These are phyloP conservation scores for Phrynocephalus vlangalii DNA, from an alignment of 2,797 vertebrate species.

Conservation along the genomic window DNA sequence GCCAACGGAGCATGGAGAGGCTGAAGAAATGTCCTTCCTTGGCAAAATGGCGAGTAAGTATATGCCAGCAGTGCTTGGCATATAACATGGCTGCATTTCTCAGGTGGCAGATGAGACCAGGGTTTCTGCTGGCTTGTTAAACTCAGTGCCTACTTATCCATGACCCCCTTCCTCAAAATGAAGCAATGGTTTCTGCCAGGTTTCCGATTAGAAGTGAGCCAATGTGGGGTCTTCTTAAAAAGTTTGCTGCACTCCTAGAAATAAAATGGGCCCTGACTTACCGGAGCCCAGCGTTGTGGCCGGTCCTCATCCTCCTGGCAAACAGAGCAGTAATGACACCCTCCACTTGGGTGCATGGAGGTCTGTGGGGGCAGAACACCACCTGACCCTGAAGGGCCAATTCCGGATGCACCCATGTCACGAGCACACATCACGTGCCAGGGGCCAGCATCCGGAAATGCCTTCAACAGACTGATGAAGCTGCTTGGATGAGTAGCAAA, in stretches of 20 bases:
- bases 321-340: too few relatives aligned
- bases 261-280: too few relatives aligned
- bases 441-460: too few relatives aligned
- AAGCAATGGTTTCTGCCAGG: neutral
- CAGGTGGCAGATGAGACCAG: neutral
- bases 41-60: neutral
- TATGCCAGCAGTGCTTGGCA: neutral
- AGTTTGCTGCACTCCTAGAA: conserved; percentile 3
- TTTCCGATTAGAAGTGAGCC: neutral
- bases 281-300: too few relatives aligned
- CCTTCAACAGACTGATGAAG: too few relatives aligned
- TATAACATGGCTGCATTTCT: neutral
- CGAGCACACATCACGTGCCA: too few relatives aligned
- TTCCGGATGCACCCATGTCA: too few relatives aligned
- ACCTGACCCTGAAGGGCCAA: too few relatives aligned
- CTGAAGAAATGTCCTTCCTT: neutral
- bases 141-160: neutral
- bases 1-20: neutral
- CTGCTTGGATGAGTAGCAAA: too few relatives aligned
- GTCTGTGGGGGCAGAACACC: too few relatives aligned
- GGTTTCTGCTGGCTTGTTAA: neutral
- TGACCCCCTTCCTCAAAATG: neutral
- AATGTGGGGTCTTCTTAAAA: neutral
- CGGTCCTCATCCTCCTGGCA: too few relatives aligned
- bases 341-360: too few relatives aligned